Evolutionary conservation across 2,113 vertebrate species (phyloP), one percentile per base, ranked within the genome.

Genomic region (Donacobius atricapilla): DNA sequence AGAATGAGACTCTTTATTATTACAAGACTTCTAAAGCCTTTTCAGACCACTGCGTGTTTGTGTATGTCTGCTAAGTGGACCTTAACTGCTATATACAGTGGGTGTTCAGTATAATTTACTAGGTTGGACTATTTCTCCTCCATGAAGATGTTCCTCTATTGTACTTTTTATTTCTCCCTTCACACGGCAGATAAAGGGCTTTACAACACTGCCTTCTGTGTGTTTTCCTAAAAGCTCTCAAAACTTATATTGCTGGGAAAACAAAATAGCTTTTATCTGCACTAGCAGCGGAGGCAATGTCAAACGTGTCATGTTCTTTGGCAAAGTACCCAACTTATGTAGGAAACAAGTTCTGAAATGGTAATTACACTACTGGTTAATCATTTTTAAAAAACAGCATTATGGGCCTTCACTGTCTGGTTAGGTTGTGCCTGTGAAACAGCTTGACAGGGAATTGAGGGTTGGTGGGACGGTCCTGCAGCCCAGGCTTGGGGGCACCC

Each of bases 1-100:
- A 97, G 96, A 97, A 97, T 97, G 93, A 96, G 94, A 63, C 84
- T 88, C 92, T 95, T 96, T 97, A 96, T 97, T 96, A 95, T 96
- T 90, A 92, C 84, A 95, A 90, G 94, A 92, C 93, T 95, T 96
- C 94, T 96, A 93, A 93, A 91, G 93, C 89, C 87, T 96, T 94
- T 83, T 85, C 95, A 97, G 94, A 93, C 65, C 58, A 14, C 77
- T 66, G 86, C 4, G 1, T 94, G 95, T 96, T 96, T 97, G 95
- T 96, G 83, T 95, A 82, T 64, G 88, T 96, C 95, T 91, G 93
- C 93, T 94, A 94, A 97, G 91, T 92, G 91, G 96, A 96, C 96
- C 91, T 96, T 84, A 92, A 95, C 95, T 92, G 91, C 93, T 93
- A 93, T 16, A 92, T 96, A 93, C 89, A 93, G 91, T 88, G 87